Base-by-base conservation (phyloP, 2,888 invertebrate species). In the Pachliopta kotzebuea region DNA sequence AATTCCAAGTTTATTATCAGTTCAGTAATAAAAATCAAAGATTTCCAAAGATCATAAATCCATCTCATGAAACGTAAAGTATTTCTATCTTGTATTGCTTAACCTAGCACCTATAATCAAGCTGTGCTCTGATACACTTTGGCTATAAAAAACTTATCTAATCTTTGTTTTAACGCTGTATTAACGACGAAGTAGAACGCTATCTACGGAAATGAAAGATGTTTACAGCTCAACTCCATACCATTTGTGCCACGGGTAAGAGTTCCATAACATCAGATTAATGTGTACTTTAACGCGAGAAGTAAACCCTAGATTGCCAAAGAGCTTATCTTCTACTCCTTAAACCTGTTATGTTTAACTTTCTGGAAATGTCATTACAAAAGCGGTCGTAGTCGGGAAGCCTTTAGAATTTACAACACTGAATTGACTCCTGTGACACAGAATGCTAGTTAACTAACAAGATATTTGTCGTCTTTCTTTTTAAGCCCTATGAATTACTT, bases 101-200 rank as follows among this genome's bases (percentile, higher is more conserved):
- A 6, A 45, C n/a, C 1, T 45, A n/a, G 18, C 72, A 76, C 57
- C 42, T 60, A 53, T 26, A 65, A 54, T 54, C 17, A 42, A 42
- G 20, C n/a, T 54, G 24, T 26, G 26, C 29, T 24, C n/a, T 26
- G 14, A 17, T 26, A 55, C 55, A 14, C 14, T 23, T 23, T 4
- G 11, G 52, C 14, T 23, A 23, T 52, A 20, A 49, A 20, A 49
- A 55, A 45, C 18, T 45, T 45, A 45, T 45, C 45, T 45, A 45
- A 18, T 45, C 45, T 45, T 45, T 45, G 45, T 42, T 42, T n/a
- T 42, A 8, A 42, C 42, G 42, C 42, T 21, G 21, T 23, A 52
- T 23, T n/a, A 52, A 52, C 50, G 50, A 21, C 0, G 50, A 52
- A 8, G 50, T 21, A 18, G 17, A 50, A 52, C 50, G 50, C 21